Evolutionary conservation across 2,797 vertebrate species (phyloP).

Genomic region (Balearica regulorum): DNA sequence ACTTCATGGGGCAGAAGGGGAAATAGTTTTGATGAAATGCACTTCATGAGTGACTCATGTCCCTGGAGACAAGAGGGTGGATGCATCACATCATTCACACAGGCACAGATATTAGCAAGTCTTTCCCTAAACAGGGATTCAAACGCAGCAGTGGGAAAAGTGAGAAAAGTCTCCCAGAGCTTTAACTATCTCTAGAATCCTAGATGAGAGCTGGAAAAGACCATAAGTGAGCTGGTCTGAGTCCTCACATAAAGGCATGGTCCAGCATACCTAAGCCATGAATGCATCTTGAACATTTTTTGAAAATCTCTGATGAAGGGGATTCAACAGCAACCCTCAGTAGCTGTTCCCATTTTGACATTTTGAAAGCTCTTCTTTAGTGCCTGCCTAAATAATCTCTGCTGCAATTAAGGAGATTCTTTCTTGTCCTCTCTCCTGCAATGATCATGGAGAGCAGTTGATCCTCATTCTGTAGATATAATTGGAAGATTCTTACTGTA

Average conservation of each 20-base stretch:
- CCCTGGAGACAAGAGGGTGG: conserved; percentile 41
- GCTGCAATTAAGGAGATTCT: background rate
- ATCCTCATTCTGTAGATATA: background rate
- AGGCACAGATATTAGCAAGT: background rate
- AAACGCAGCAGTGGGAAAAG: background rate
- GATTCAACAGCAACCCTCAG: background rate
- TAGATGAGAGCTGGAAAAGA: background rate
- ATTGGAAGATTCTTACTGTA: background rate
- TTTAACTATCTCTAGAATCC: background rate
- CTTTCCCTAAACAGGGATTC: background rate
- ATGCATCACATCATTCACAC: background rate
- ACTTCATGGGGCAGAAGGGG: conserved; percentile 56
- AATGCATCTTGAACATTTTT: background rate
- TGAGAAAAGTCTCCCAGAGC: background rate
- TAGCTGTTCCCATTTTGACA: background rate
- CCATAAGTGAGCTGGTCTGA: background rate
- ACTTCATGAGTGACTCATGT: conserved; percentile 28
- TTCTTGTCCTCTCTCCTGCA: background rate
- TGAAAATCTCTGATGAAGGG: background rate
- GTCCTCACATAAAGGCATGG: background rate
- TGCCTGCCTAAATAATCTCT: background rate
- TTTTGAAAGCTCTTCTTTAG: background rate
- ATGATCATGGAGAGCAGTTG: background rate
- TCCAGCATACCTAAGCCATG: background rate
- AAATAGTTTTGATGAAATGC: conserved; percentile 47